Base-by-base conservation (phyloP, 2,888 invertebrate genomes). In the Pristionchus fissidentatus region DNA sequence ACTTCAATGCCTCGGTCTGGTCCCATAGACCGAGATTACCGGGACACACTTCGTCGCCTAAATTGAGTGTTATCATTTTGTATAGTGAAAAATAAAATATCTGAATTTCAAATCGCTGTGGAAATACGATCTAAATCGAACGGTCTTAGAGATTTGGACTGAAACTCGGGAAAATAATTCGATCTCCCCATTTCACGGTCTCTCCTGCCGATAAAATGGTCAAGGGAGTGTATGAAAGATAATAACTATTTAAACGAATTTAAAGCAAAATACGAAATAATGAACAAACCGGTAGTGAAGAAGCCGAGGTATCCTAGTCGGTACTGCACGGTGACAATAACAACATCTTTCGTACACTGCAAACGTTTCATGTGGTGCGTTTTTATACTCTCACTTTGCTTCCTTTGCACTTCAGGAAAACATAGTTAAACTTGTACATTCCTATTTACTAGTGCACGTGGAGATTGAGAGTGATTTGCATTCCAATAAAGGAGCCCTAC, bases 321-420 rank as follows among this genome's bases (percentile, higher is more conserved):
- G 80, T 88, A 88, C 82, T 91, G 91, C 43, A 87, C 84, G 4
- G 88, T 87, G 13, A 88, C 87, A 3, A 86, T 86, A 3, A 88
- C 84, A 1, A 88, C 87, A 70, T 87, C 87, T 55, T 88, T 87
- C 5, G 83, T 86, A 19, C 83, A 83, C 84, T 84, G n/a, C 19
- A 82, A 49, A n/a, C n/a, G n/a, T n/a, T n/a, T n/a, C n/a, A n/a
- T n/a, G 77, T 13, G 13, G 15, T 66, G 15, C 26, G 26, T 19
- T 22, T 15, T 15, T 66, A 22, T 66, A 19, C 70, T 29, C 15
- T 29, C 32, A 22, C 15, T 66, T 29, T 66, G 32, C 26, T 29
- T 66, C 26, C 26, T 66, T 26, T 19, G n/a, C n/a, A n/a, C n/a
- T n/a, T n/a, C n/a, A n/a, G n/a, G n/a, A n/a, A n/a, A n/a, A n/a